Conservation (phyloP, 2,797 vertebrate species). For the Periparus ater region DNA sequence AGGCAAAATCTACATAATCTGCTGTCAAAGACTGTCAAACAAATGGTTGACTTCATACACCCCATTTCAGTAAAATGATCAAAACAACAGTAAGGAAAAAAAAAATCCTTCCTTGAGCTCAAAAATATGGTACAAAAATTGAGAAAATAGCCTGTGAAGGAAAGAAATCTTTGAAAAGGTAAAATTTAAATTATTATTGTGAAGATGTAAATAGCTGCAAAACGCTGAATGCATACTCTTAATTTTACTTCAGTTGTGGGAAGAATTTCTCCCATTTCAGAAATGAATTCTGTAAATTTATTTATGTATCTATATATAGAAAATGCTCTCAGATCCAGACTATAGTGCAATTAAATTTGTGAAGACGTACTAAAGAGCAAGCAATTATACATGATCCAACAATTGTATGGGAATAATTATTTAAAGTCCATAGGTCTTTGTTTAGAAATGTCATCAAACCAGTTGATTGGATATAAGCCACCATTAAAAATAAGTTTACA, state of each 20-base stretch:
- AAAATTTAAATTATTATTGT: not conserved
- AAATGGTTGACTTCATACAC: slow-evolving; percentile 81
- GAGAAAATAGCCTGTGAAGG: not conserved
- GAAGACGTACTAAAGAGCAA: not conserved
- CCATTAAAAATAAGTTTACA: slow-evolving; percentile 52
- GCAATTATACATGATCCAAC: not conserved
- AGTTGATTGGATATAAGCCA: not conserved
- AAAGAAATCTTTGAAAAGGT: not conserved
- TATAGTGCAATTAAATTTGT: not conserved
- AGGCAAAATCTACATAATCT: slow-evolving; percentile 83
- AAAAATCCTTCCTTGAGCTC: slow-evolving; percentile 2
- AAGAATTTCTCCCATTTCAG: not conserved
- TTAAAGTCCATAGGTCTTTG: not conserved
- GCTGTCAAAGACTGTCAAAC: slow-evolving; percentile 83
- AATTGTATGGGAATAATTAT: not conserved
- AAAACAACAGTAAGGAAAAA: slow-evolving; percentile 68
- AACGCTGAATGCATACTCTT: not conserved
- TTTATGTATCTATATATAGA: not conserved
- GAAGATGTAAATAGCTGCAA: not conserved
- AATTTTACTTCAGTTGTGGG: not conserved
- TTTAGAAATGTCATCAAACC: slow-evolving; percentile 22
- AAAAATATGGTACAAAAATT: not conserved
- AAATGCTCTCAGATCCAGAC: not conserved
- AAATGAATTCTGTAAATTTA: not conserved
- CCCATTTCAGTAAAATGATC: slow-evolving; percentile 76